A percentile compares a stretch with the other conserved stretches of the same genome.
Conservation (phyloP, 92 coral and sea anemone species). For the Meandrina meandrites region DNA sequence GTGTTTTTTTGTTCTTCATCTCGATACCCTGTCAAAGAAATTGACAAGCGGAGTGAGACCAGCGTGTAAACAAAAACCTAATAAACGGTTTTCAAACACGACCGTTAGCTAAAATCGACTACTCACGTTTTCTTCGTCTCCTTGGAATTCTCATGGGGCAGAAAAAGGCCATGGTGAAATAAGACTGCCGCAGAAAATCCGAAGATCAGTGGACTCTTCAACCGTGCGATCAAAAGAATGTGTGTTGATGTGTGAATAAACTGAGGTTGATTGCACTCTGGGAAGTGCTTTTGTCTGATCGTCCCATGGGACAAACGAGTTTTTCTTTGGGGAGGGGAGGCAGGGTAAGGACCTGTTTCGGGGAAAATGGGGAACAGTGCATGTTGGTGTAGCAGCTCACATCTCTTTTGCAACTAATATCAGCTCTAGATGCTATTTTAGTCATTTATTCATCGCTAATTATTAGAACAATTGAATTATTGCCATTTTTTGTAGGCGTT, state of each 20-base stretch:
- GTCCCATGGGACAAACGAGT: background rate
- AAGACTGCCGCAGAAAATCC: conserved; percentile 11
- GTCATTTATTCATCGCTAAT: no score
- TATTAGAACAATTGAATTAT: no score
- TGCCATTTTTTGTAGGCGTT: no score
- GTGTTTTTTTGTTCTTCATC: conserved; percentile 54
- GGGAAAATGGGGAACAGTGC: no score
- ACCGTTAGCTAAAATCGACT: conserved; percentile 12
- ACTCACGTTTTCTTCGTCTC: conserved; percentile 84
- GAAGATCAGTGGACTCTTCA: background rate
- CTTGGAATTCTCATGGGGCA: conserved; percentile 87
- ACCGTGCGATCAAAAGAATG: conserved; percentile 13
- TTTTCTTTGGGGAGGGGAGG: conserved; percentile 35
- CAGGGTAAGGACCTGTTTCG: background rate
- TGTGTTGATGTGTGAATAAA: background rate
- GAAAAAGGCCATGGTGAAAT: conserved; percentile 77
- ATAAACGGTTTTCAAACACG: conserved; percentile 47
- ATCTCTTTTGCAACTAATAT: no score
- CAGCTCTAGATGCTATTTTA: no score
- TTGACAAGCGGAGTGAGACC: conserved; percentile 27
- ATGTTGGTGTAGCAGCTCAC: no score
- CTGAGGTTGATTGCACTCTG: conserved; percentile 1
- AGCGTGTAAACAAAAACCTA: conserved; percentile 64
- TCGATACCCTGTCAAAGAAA: conserved; percentile 73
- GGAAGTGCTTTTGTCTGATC: background rate